Evolutionary conservation across 2,113 vertebrate genomes (phyloP).

Genomic region (human (Homo sapiens)): DNA sequence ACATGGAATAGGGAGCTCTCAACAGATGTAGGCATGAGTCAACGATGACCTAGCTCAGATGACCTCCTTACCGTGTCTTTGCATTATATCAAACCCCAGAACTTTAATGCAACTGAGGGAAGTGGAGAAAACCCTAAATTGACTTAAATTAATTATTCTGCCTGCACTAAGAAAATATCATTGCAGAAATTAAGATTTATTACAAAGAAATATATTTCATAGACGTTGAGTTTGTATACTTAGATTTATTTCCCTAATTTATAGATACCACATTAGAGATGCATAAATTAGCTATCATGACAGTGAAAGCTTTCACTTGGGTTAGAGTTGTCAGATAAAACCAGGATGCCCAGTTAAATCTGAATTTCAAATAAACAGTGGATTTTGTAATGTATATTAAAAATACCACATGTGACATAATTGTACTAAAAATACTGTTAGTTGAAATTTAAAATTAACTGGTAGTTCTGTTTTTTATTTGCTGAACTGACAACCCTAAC

Average conservation of each 20-base stretch:
- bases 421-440: background rate
- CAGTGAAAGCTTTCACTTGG: background rate
- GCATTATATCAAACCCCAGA: background rate
- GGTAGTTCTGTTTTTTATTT: background rate
- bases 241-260: background rate
- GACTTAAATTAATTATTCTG: background rate
- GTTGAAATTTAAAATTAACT: background rate
- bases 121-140: background rate
- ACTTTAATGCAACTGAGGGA: background rate
- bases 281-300: background rate
- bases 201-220: background rate
- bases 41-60: background rate
- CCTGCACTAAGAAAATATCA: background rate
- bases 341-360: background rate
- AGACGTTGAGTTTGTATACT: background rate
- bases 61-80: background rate
- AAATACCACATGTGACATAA: background rate
- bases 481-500: background rate
- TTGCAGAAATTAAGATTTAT: background rate
- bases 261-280: background rate
- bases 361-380: background rate
- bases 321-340: background rate
- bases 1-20: background rate
- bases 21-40: background rate
- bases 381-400: background rate